Base-by-base conservation (phyloP, 2,888 invertebrate genomes). In the Bugulina stolonifera region DNA sequence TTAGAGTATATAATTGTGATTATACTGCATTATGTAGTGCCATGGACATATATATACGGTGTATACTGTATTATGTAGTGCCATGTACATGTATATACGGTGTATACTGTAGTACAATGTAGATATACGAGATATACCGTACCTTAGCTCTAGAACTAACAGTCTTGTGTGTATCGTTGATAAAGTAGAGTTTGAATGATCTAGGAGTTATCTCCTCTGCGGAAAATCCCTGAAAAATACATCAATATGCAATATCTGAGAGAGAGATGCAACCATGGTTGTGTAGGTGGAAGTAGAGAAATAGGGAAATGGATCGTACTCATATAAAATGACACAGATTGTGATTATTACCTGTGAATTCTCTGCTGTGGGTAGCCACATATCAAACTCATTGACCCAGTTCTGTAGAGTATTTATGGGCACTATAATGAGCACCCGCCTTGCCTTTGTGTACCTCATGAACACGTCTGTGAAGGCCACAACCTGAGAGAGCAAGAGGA, bases 341-440 rank as follows among this genome's bases (percentile, higher is more conserved):
- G n/a, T n/a, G n/a, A n/a, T n/a, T n/a, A n/a, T n/a, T n/a, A 64
- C 64, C 64, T 64, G 64, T 64, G 64, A 34, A 64, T 64, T 64
- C 2, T 27, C 64, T 32, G 34, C 29, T 64, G 70, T 74, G 0
- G 98, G 98, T 73, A 95, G 86, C 97, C 98, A 99, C 90, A 93
- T 93, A 82, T 98, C 94, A 83, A 94, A 99, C 85, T 99, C 99
- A 0, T 93, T 91, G 78, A 93, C 87, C 98, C 97, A 98, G 86
- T 98, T 98, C 85, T 98, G 97, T 75, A 99, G 87, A 0, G 98
- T 98, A 84, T 99, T 99, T 74, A 99, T 96, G 10, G 99, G 99
- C 89, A 98, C 97, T 76, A 99, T 96, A 81, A 95, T 93, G 54
- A 99, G 86, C 0, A 97, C 93, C 22, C 91, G 93, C 82, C 90